Base-by-base conservation (phyloP, 2,113 vertebrate genomes). In the Anolis carolinensis region DNA sequence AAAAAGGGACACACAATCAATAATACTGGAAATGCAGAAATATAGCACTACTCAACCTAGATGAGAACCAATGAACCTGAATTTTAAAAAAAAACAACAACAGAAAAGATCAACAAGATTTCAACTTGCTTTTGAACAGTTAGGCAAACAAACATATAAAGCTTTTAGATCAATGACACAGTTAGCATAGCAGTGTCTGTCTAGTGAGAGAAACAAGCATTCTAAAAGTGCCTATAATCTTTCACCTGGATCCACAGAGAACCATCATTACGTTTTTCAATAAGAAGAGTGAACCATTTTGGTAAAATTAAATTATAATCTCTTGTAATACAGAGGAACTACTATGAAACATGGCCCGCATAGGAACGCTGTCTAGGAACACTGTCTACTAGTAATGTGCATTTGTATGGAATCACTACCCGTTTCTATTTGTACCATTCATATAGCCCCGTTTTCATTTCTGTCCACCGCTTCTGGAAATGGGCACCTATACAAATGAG, bases 231-330 rank as follows among this genome's bases (percentile, higher is more conserved):
- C 21, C 39, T 11, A 21, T 1, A 21, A 44, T 32, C 6, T 36
- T 72, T 39, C 36, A 7, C 32, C 34, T 36, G 34, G 82, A 50
- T 48, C 84, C 85, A 81, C 13, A 84, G 0, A 74, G 20, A 75
- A 68, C 30, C 18, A 74, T 73, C 14, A 77, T 39, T 86, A 52
- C 70, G 1, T 86, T 80, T 81, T 84, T 76, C 55, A 91, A 14
- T 14, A 76, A 48, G 27, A 27, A 75, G 10, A 14, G 13, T 48
- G 13, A 75, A 48, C 44, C 13, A 50, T 50, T 75, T 16, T 30
- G 25, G 25, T 74, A 39, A 50, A 75, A 8, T 18, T 59, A 55
- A 55, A 8, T 44, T 44, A 44, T 44, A 44, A 44, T 44, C 39
- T 5, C 39, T 44, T 44, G 39, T 44, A 44, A 44, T 44, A 44